Conservation (phyloP, 2,113 vertebrate genomes). For the Caranx melampygus region DNA sequence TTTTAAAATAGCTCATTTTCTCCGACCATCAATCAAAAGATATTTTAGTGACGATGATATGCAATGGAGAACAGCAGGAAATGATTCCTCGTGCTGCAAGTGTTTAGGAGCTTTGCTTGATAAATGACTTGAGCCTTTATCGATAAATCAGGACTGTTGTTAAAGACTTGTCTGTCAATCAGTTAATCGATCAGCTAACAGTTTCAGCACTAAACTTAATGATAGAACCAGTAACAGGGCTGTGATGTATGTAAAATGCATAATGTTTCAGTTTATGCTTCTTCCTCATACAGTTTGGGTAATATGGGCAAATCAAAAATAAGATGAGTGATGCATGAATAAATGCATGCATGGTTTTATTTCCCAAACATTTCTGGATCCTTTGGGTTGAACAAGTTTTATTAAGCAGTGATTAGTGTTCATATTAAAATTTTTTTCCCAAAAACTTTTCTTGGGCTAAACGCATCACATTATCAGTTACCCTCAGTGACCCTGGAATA, state of each 20-base stretch:
- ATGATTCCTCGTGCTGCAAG: background rate
- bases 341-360: background rate
- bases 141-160: background rate
- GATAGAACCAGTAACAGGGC: background rate
- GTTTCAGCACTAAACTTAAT: background rate
- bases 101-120: background rate
- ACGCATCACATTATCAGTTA: background rate
- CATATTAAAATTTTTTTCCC: conserved; percentile 1
- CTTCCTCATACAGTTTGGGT: background rate
- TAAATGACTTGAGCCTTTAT: background rate
- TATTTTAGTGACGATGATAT: background rate
- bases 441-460: background rate
- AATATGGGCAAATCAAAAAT: background rate
- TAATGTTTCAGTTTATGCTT: background rate
- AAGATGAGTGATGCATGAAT: background rate
- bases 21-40: background rate
- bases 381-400: background rate
- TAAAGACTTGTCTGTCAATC: background rate
- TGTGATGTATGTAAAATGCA: background rate
- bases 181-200: background rate
- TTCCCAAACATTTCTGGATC: background rate
- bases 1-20: background rate
- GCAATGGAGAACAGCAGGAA: background rate
- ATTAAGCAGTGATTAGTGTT: background rate
- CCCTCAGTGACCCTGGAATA: background rate